Evolutionary conservation across 2,113 vertebrate species (phyloP), one percentile per base, ranked within the genome.

Genomic region (Tyto alba): DNA sequence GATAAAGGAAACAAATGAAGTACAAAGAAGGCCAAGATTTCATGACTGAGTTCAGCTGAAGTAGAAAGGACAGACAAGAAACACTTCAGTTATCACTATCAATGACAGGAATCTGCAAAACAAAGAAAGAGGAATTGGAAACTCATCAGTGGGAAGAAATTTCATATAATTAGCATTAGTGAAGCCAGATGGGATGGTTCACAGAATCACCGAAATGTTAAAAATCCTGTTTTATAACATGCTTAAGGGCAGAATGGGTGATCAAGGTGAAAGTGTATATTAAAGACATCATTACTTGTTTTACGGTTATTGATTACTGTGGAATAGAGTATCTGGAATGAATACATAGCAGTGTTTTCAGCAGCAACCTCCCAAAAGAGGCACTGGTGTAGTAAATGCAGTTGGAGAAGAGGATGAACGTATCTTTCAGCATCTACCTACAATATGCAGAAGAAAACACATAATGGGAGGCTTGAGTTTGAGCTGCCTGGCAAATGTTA

Each of bases 261-360:
- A 91, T 71, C 74, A 64, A 94, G 64, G 56, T 95, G 32, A 50
- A 91, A 93, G 38, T 45, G 41, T 71, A 23, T 84, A 74, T 84
- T 89, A 77, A 89, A 94, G 76, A 77, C 47, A 87, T 95, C 60
- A 59, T 87, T 87, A 67, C 32, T 85, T 78, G 59, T 53, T 96
- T 91, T 74, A 91, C 0, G 2, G 60, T 80, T 87, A 78, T 67
- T 89, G 81, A 91, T 96, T 80, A 67, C 80, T 32, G 22, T n/a
- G 52, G 50, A 87, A 30, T 21, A 30, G 15, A 71, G 75, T n/a
- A 17, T 60, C 85, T 88, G 59, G 73, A 74, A 50, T 74, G 17
- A 85, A 89, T 55, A 27, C 1, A 1, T 14, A 80, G 72, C 59
- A 69, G 22, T 2, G 9, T 45, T 90, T 76, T 26, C 67, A 92